Evolutionary conservation across 2,113 vertebrate genomes (phyloP), one percentile per base, ranked within the genome.

Genomic region (Rhinogobius similis): DNA sequence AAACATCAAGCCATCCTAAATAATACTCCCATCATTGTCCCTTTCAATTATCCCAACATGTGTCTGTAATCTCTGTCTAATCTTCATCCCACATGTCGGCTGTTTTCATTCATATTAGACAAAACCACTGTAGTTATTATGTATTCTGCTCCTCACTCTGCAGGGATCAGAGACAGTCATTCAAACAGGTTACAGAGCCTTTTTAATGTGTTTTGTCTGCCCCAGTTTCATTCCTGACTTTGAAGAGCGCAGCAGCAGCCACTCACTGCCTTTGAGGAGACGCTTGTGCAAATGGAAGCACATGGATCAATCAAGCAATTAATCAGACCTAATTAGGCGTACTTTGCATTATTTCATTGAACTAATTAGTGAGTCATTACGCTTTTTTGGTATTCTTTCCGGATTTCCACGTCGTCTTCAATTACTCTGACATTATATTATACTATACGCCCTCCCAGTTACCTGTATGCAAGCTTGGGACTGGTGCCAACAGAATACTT

Each of bases 211-310:
- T 62, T 70, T 21, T 72, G 67, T 68, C 36, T 83, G 74, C 12
- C 70, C 74, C 78, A 80, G 72, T 83, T 88, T 41, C 70, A 14
- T 36, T 66, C 18, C 65, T 29, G 10, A 50, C 24, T 50, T 26
- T 14, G 53, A 63, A 59, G 29, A 59, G 32, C 43, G 38, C 20
- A 0, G 1, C 44, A 68, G 55, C 55, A 58, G 55, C 55, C 50
- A 23, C 10, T 52, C n/a, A 29, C 12, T 29, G 23, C 24, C 53
- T 55, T 10, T 14, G 24, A 26, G 53, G 53, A 14, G 11, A 55
- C 10, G 7, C 26, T 27, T 58, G 29, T 58, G 24, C 26, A 58
- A 32, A 58, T 16, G 7, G 29, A 26, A 58, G 55, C 14, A 5
- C 27, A 53, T 11, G 58, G 14, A 10, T 10, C 26, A 71, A 14